These are phyloP conservation scores for Dicrurus megarhynchus DNA, from an alignment of 2,113 vertebrate species.

Conservation along the genomic window DNA sequence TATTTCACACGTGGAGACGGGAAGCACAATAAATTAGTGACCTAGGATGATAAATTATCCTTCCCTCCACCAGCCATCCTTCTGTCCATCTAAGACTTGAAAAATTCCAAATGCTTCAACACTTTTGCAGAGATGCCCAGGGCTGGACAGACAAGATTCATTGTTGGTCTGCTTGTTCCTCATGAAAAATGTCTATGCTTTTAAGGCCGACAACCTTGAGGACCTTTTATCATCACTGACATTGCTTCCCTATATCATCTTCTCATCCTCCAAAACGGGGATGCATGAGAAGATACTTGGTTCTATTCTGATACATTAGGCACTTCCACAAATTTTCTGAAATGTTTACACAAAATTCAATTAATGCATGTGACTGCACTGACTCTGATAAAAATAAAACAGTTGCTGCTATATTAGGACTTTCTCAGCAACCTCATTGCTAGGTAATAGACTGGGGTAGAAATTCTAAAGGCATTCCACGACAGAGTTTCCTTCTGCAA, in stretches of 20 bases:
- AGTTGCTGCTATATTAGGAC: not conserved
- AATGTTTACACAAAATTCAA: not conserved
- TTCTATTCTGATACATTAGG: not conserved
- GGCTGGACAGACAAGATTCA: not conserved
- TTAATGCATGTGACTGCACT: not conserved
- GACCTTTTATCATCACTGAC: not conserved
- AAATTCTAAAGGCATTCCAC: not conserved
- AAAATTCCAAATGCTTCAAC: not conserved
- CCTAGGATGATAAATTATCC: not conserved
- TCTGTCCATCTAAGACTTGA: not conserved
- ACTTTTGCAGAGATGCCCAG: not conserved
- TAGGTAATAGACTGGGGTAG: not conserved
- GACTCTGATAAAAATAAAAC: not conserved
- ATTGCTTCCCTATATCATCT: not conserved
- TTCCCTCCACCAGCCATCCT: not conserved
- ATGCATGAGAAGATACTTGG: not conserved
- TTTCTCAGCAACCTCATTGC: not conserved
- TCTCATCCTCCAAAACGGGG: not conserved
- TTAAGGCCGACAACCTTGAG: not conserved
- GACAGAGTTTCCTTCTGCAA: not conserved
- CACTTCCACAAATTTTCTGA: not conserved
- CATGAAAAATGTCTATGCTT: not conserved
- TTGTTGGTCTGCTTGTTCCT: not conserved
- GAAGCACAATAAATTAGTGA: not conserved
- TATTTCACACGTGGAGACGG: not conserved